These are phyloP conservation scores for Cyprinodon brontotheroides DNA, from an alignment of 2,113 vertebrate genomes.

Conservation along the genomic window DNA sequence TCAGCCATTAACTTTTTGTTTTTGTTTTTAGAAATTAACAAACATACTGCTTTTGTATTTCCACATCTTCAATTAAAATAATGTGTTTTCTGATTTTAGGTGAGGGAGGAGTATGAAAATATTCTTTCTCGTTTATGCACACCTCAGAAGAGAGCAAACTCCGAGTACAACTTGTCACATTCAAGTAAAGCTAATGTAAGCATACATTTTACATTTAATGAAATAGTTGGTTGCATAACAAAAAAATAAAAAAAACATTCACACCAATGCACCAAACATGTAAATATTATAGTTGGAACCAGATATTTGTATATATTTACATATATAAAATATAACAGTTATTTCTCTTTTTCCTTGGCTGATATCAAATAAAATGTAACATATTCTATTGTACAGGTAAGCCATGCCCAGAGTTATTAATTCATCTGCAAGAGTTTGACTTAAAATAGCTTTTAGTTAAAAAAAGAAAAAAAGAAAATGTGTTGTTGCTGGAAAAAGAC, in stretches of 20 bases:
- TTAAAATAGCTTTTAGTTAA: background rate
- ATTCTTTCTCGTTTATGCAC: slow-evolving; percentile 57
- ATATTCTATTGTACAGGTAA: background rate
- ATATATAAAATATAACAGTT: background rate
- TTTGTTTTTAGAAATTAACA: background rate
- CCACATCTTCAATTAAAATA: background rate
- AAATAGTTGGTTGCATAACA: background rate
- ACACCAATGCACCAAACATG: background rate
- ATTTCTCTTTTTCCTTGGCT: background rate
- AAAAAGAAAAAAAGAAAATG: too few species aligned
- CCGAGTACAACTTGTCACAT: slow-evolving; percentile 72
- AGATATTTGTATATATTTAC: background rate
- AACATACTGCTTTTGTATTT: background rate
- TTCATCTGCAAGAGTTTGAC: background rate
- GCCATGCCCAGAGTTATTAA: background rate
- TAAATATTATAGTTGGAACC: background rate
- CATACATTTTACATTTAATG: background rate
- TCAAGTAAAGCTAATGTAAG: slow-evolving; percentile 71
- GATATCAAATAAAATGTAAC: too few species aligned
- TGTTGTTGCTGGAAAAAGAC: too few species aligned
- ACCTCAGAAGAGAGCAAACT: slow-evolving; percentile 73
- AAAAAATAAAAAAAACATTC: background rate
- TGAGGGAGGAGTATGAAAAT: slow-evolving; percentile 82
- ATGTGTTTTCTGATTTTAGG: slow-evolving; percentile 63
- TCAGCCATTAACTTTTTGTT: slow-evolving; percentile 37